These are phyloP conservation scores for Artibeus jamaicensis DNA, from an alignment of 2,797 vertebrate genomes.

Conservation along the genomic window DNA sequence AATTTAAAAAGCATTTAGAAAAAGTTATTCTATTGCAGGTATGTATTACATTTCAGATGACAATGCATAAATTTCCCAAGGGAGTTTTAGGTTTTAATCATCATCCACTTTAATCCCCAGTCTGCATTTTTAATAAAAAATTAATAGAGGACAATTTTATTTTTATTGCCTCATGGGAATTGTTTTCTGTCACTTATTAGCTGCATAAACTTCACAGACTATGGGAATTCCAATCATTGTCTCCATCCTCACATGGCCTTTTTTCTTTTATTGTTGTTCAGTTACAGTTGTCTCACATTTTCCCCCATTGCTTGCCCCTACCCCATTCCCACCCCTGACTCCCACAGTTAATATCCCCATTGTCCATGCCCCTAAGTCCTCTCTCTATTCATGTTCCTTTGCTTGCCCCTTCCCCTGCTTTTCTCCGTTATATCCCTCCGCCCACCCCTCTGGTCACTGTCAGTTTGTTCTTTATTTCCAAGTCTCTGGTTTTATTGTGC, in stretches of 20 bases:
- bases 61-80: background rate
- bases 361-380: too few relatives aligned
- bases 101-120: background rate
- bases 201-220: background rate
- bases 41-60: background rate
- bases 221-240: background rate
- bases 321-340: too few relatives aligned
- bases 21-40: background rate
- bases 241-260: background rate
- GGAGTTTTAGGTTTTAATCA: slow-evolving; percentile 5
- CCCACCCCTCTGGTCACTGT: too few relatives aligned
- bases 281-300: too few relatives aligned
- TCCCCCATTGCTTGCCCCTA: too few relatives aligned
- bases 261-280: too few relatives aligned
- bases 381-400: too few relatives aligned
- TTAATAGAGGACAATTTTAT: background rate
- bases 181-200: background rate
- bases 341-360: too few relatives aligned
- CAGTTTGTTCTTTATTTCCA: too few relatives aligned
- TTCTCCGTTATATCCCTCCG: too few relatives aligned
- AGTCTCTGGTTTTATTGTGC: too few relatives aligned
- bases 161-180: background rate
- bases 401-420: too few relatives aligned
- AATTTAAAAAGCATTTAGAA: slow-evolving; percentile 8
- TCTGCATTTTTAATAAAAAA: background rate